Evolutionary conservation across 2,888 invertebrate species (phyloP).

Genomic region (Cepaea hortensis): DNA sequence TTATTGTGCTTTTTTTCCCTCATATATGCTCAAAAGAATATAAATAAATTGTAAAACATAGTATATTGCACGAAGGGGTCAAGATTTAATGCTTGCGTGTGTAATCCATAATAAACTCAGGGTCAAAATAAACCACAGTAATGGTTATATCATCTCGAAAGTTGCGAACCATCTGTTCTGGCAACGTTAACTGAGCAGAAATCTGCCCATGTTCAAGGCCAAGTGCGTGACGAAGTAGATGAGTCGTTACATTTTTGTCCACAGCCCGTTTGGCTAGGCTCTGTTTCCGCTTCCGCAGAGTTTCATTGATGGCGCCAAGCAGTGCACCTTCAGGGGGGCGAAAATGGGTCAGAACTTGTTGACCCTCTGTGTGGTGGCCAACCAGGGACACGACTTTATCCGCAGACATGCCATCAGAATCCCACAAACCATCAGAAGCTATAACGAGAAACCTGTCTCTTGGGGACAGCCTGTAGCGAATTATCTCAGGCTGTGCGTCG

Average conservation of each 20-base stretch:
- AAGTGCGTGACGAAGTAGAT: conserved; percentile 95
- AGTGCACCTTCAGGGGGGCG: conserved; percentile 82
- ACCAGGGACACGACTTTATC: conserved; percentile 90
- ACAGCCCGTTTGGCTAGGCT: conserved; percentile 87
- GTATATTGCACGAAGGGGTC: conserved; percentile 2
- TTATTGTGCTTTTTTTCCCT: neutral
- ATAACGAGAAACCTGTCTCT: conserved; percentile 91
- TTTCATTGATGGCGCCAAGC: conserved; percentile 64
- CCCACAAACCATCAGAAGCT: conserved; percentile 97
- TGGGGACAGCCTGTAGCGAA: conserved; percentile 78
- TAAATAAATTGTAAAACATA: neutral
- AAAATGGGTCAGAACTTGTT: conserved; percentile 85
- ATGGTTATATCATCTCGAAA: conserved; percentile 98
- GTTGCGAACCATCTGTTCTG: conserved; percentile 88
- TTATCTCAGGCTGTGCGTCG: conserved; percentile 89
- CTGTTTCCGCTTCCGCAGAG: conserved; percentile 83
- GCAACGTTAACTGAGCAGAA: conserved; percentile 89
- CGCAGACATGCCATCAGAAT: conserved; percentile 83
- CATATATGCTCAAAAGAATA: conserved; percentile 5
- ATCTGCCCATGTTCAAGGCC: conserved; percentile 92
- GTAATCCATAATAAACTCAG: conserved; percentile 64
- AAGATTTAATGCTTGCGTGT: conserved; percentile 31
- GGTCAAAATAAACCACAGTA: conserved; percentile 92
- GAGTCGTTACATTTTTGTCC: conserved; percentile 96
- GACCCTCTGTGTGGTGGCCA: conserved; percentile 91